phyloP scores from a whole-genome alignment of 2,888 invertebrate genomes.

The Tigriopus californicus region DNA sequence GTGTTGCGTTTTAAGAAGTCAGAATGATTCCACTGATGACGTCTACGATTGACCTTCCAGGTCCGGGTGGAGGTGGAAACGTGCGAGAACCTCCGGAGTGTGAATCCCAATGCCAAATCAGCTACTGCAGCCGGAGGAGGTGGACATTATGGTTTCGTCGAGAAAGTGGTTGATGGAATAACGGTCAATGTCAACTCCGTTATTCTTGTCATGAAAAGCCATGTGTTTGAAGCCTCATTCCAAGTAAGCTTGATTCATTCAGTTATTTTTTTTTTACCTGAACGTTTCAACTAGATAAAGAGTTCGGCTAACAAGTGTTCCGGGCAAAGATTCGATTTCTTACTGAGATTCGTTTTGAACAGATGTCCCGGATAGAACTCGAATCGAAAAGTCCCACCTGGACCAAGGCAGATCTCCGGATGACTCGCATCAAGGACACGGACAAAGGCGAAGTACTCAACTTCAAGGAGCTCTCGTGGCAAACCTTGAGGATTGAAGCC shows the following conservation, averaged over 20 bases:
- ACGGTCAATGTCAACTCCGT: conserved; percentile 88
- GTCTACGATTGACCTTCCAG: too few species aligned
- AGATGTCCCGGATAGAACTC: conserved; percentile 80
- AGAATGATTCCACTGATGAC: too few species aligned
- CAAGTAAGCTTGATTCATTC: conserved; percentile 31
- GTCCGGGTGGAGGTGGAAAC: conserved; percentile 83
- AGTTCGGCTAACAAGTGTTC: background rate
- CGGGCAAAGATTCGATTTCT: background rate
- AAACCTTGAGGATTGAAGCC: conserved; percentile 85
- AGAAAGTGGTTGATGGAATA: conserved; percentile 93
- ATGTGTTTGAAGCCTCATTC: conserved; percentile 83
- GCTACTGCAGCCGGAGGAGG: conserved; percentile 32
- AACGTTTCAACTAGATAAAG: background rate
- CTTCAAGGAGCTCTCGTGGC: conserved; percentile 88
- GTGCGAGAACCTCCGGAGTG: conserved; percentile 54
- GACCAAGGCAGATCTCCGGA: conserved; percentile 62
- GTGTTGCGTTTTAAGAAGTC: too few species aligned
- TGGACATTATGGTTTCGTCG: conserved; percentile 57
- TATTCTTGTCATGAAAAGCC: conserved; percentile 77
- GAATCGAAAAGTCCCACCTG: conserved; percentile 87
- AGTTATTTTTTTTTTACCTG: background rate
- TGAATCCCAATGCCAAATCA: conserved; percentile 18
- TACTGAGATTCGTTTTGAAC: conserved; percentile 21
- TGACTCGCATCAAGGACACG: conserved; percentile 76
- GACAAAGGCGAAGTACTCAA: conserved; percentile 73